These are phyloP conservation scores for Somateria mollissima DNA, from an alignment of 2,797 vertebrate genomes.

Conservation along the genomic window DNA sequence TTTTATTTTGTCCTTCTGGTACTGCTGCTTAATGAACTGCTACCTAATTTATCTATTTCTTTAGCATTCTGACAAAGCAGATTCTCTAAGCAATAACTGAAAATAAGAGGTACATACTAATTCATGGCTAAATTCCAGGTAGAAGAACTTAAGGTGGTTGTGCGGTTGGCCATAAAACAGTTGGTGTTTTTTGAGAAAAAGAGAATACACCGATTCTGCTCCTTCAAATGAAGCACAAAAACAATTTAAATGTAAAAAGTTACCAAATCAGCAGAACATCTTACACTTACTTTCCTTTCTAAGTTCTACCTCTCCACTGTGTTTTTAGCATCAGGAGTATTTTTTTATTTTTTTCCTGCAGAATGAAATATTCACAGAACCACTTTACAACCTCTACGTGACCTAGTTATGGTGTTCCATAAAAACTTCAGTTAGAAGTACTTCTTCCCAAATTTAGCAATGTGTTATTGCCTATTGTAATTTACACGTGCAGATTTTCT, in stretches of 20 bases:
- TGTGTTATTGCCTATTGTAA: background rate
- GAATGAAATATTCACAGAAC: background rate
- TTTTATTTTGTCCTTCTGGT: background rate
- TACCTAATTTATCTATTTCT: background rate
- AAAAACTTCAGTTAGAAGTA: background rate
- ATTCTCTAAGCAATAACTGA: background rate
- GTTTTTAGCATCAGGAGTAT: background rate
- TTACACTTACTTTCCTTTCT: background rate
- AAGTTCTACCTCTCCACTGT: background rate
- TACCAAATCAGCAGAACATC: background rate
- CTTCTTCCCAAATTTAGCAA: background rate
- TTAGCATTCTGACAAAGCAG: background rate
- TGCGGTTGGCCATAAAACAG: background rate
- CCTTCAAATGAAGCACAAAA: background rate
- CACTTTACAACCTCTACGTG: background rate
- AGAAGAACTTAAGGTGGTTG: background rate
- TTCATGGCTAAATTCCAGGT: background rate
- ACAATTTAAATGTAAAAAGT: background rate
- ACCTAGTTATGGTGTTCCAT: background rate
- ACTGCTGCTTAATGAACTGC: background rate
- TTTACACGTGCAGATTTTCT: background rate
- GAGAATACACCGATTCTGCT: background rate
- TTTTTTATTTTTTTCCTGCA: background rate
- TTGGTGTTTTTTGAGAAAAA: background rate
- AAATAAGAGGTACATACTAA: background rate